These are phyloP conservation scores for Folsomia manolachei DNA, from an alignment of 2,888 invertebrate species.

Conservation along the genomic window DNA sequence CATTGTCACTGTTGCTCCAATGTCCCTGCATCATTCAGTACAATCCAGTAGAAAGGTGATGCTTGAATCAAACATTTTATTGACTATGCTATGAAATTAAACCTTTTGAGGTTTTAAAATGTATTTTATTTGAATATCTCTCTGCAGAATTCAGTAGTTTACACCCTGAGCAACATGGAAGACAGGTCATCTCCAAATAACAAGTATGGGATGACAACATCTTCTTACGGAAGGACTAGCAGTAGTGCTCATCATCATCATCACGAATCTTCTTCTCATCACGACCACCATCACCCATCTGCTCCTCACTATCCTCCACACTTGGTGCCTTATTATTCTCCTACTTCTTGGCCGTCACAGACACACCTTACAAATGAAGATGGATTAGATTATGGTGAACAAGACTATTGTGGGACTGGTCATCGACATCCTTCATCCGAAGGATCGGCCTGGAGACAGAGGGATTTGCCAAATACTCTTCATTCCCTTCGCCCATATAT, in stretches of 20 bases:
- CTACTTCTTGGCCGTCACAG: too few species aligned
- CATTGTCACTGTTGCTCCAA: constrained; percentile 49
- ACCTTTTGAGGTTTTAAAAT: too few species aligned
- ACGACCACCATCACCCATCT: too few species aligned
- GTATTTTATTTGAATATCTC: not conserved
- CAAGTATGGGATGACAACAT: not conserved
- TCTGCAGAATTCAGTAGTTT: not conserved
- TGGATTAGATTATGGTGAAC: too few species aligned
- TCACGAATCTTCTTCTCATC: not conserved
- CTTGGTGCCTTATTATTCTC: not conserved
- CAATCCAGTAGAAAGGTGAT: too few species aligned
- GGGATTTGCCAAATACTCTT: too few species aligned
- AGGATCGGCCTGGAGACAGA: too few species aligned
- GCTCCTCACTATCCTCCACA: not conserved
- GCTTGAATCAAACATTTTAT: constrained; percentile 32
- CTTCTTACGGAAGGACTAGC: not conserved
- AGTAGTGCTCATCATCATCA: not conserved
- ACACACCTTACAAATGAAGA: too few species aligned
- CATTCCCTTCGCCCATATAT: too few species aligned
- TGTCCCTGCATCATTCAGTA: constrained; percentile 26
- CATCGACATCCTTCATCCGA: too few species aligned
- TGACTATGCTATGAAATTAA: constrained; percentile 38
- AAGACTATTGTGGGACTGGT: too few species aligned
- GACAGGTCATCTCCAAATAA: not conserved
- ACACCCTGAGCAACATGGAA: not conserved